Base-by-base conservation (phyloP, 1,140 invertebrate genomes). In the Amyelois transitella region DNA sequence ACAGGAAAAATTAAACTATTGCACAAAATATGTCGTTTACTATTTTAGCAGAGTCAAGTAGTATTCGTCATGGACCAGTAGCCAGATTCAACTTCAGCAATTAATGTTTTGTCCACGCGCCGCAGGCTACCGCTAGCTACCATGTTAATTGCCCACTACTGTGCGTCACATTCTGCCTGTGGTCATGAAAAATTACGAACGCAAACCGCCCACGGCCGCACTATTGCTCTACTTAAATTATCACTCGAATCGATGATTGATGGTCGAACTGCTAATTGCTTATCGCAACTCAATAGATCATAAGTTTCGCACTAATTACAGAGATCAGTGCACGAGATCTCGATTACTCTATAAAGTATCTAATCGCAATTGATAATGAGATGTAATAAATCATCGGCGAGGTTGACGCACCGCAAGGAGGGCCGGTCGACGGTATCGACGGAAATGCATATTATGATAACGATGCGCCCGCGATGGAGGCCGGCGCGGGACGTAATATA, bases 401-500 rank as follows among this genome's bases (percentile, higher is more conserved):
- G 69, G 59, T 73, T 66, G 74, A 64, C 69, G 66, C 60, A 60
- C 67, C 66, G 24, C 58, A 62, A 64, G 70, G 64, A 72, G 67
- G 66, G 53, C 28, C 19, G 43, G 57, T 64, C 56, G 57, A 65
- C 58, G 66, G 68, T 81, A 75, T 67, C 66, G 68, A 44, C 72
- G 80, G 80, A 83, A 79, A 75, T 83, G 71, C 68, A 69, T 79
- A 76, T 81, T 72, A 75, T 64, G 75, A 83, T 79, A 83, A 76
- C 64, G 68, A 76, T 52, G 69, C 59, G 60, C 59, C 61, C 55
- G 66, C 64, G 68, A 60, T 65, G 53, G 53, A 53, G 21, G 58
- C 48, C 45, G 43, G 45, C 32, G 47, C 10, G 51, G 18, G 18
- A 43, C 20, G 32, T 52, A 58, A 51, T 52, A 49, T 51, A 47